Base-by-base conservation (phyloP, 2,113 vertebrate genomes). In the Mesitornis unicolor region DNA sequence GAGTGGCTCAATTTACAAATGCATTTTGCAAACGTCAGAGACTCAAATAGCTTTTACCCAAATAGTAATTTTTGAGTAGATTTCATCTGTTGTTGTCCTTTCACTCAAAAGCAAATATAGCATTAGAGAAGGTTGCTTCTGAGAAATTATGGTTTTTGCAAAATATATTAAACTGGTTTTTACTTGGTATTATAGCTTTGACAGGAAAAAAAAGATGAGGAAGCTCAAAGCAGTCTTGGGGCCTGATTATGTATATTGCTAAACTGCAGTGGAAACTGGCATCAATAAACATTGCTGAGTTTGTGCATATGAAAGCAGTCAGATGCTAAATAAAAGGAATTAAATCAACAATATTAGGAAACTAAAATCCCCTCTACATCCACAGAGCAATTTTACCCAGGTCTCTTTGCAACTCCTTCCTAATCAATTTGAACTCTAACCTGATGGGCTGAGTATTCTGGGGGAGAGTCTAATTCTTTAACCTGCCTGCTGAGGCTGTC, bases 41-140 rank as follows among this genome's bases (percentile, higher is more conserved):
- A 4, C 20, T 60, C 31, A 57, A 53, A 35, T 6, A 76, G 3
- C 17, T 86, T 61, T 61, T 53, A n/a, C 9, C 16, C 73, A 74
- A 92, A 56, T 31, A 56, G 38, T 33, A 26, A 28, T 25, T 84
- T 76, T 42, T 89, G 14, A 31, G 6, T 56, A 13, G 40, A 83
- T 83, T 91, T 64, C 4, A 48, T 51, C 22, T 70, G 14, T 42
- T 83, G 38, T 25, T 80, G 22, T 50, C 22, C 29, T 25, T 71
- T 85, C 35, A 74, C 5, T 73, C 25, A 82, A 85, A 75, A 85
- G 9, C 24, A 83, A 48, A 25, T 9, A 38, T 1, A 51, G 3
- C 2, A 4, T 60, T 79, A 64, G 25, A 48, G 5, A 6, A 11
- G 4, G 4, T 28, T 0, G 0, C 16, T 83, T 79, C 13, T 88